Conservation (phyloP, 2,113 vertebrate genomes). For the Phoxinus phoxinus region DNA sequence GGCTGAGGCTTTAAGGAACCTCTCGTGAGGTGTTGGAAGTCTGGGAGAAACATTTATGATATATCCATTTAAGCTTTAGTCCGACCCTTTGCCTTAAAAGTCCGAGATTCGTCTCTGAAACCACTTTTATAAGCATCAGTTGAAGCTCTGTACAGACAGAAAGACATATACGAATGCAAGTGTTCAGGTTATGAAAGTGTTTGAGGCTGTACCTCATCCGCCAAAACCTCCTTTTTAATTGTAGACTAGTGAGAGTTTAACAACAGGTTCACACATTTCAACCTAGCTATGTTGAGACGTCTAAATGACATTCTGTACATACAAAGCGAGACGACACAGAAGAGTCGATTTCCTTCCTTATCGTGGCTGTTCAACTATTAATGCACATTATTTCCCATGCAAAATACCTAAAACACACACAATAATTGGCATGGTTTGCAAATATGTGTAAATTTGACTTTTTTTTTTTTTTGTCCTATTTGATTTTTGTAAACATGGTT, state of each 20-base stretch:
- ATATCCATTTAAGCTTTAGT: conserved; percentile 56
- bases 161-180: conserved; percentile 12
- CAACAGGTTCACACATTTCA: not conserved
- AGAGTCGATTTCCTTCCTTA: not conserved
- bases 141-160: conserved; percentile 21
- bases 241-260: not conserved
- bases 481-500: not conserved
- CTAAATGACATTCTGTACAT: not conserved
- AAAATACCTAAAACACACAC: not conserved
- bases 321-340: too few relatives aligned
- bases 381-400: not conserved
- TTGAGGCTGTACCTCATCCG: conserved; percentile 21
- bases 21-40: conserved; percentile 9
- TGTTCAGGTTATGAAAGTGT: conserved; percentile 9
- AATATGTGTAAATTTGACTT: not conserved
- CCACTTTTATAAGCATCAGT: conserved; percentile 46
- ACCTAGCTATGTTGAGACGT: not conserved
- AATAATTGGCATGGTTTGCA: not conserved
- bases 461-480: not conserved
- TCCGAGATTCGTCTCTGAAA: conserved; percentile 46
- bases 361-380: not conserved
- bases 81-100: conserved; percentile 61
- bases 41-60: conserved; percentile 28
- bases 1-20: not conserved
- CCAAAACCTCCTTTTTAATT: conserved; percentile 36